phyloP scores from a whole-genome alignment of 2,113 vertebrate genomes.

The Hippocampus mohnikei region DNA sequence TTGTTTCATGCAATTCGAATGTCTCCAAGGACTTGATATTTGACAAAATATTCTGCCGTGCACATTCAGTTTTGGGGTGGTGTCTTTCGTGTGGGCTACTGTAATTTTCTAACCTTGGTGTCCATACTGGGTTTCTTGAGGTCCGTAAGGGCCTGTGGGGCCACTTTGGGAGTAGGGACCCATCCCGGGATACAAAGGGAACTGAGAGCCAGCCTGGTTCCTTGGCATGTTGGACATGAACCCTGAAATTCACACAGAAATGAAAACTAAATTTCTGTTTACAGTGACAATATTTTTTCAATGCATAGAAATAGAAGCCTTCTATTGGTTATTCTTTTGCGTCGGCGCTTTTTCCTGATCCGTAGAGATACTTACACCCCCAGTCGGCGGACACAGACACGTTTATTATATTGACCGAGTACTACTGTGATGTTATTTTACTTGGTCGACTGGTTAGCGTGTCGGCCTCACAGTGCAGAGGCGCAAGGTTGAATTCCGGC shows the following conservation, averaged over 20 bases:
- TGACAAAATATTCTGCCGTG: neutral
- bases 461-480: too few species aligned
- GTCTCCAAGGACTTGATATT: constrained; percentile 11
- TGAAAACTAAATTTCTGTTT: neutral
- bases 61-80: neutral
- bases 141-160: constrained; percentile 82
- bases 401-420: too few species aligned
- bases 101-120: constrained; percentile 79
- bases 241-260: constrained; percentile 68
- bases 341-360: constrained; percentile 15
- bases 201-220: constrained; percentile 84
- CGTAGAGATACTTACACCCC: constrained; percentile 26
- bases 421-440: too few species aligned
- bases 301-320: constrained; percentile 16
- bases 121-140: constrained; percentile 89
- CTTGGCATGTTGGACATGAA: constrained; percentile 87
- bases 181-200: constrained; percentile 86
- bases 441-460: too few species aligned
- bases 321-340: constrained; percentile 30
- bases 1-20: neutral
- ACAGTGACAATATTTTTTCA: neutral
- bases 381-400: neutral
- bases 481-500: too few species aligned
- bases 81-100: neutral
- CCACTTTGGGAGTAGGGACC: constrained; percentile 84